phyloP scores from a whole-genome alignment of 2,888 invertebrate species.

The Nomada hirtipes region DNA sequence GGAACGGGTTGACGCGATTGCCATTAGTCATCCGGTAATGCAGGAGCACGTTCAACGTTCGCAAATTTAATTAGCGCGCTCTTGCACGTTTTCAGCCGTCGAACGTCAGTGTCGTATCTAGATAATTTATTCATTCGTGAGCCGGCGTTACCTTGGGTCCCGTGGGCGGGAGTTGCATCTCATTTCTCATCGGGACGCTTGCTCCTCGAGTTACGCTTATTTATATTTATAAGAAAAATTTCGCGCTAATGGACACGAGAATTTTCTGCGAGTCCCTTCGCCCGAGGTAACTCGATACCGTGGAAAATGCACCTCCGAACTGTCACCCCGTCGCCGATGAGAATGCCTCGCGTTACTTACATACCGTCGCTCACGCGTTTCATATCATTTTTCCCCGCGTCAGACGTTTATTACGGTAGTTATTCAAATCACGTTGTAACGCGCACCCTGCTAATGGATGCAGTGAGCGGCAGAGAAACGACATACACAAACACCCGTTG shows the following conservation, averaged over 20 bases:
- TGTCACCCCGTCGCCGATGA: background rate
- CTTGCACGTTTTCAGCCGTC: constrained; percentile 58
- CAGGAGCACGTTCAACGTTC: constrained; percentile 63
- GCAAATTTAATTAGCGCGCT: constrained; percentile 72
- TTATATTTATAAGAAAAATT: constrained; percentile 64
- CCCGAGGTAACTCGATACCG: constrained; percentile 41
- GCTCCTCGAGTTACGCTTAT: constrained; percentile 55
- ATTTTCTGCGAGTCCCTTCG: constrained; percentile 30
- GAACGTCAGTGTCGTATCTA: constrained; percentile 54
- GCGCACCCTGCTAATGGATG: constrained; percentile 14
- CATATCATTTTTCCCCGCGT: constrained; percentile 27
- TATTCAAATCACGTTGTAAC: constrained; percentile 49
- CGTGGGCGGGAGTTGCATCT: constrained; percentile 47
- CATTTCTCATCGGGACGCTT: constrained; percentile 55
- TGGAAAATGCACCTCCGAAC: constrained; percentile 32
- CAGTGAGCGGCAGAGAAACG: constrained; percentile 11
- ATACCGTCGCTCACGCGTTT: constrained; percentile 4
- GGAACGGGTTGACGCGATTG: constrained; percentile 56
- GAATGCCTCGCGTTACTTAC: constrained; percentile 30
- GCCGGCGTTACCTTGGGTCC: constrained; percentile 30
- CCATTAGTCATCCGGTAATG: constrained; percentile 67
- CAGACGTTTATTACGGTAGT: constrained; percentile 47
- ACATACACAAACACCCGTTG: background rate
- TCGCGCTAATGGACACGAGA: constrained; percentile 63
- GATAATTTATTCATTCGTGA: constrained; percentile 67